Evolutionary conservation across 2,797 vertebrate species (phyloP).

Genomic region (Spondyliosoma cantharus): DNA sequence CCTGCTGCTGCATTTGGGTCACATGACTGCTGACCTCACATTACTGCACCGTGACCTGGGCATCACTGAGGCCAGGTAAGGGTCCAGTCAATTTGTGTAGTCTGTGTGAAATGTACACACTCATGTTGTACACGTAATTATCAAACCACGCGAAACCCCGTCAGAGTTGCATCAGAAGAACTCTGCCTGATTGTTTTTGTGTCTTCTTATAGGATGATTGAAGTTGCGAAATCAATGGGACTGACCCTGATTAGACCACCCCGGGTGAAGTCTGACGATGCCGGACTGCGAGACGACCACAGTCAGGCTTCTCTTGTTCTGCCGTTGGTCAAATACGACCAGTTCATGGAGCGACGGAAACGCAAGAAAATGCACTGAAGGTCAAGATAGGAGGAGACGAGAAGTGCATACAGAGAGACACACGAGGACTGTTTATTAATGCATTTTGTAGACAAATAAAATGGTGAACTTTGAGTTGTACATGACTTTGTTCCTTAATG

Average conservation of each 20-base stretch:
- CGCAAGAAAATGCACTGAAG: constrained; percentile 85
- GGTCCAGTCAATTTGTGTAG: neutral
- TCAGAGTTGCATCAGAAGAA: neutral
- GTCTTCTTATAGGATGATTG: constrained; percentile 86
- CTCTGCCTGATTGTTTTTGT: neutral
- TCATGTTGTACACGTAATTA: neutral
- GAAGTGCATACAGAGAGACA: neutral
- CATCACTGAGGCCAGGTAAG: constrained; percentile 88
- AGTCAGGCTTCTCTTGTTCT: constrained; percentile 85
- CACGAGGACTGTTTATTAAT: constrained; percentile 63
- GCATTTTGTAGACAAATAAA: constrained; percentile 74
- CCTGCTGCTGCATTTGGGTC: constrained; percentile 90
- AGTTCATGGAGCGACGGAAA: constrained; percentile 71
- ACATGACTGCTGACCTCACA: constrained; percentile 90
- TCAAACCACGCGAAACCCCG: neutral
- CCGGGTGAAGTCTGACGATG: constrained; percentile 30
- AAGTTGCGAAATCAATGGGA: constrained; percentile 92
- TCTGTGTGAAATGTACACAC: neutral
- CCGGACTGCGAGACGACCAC: constrained; percentile 76
- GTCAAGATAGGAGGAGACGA: neutral
- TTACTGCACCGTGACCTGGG: constrained; percentile 90
- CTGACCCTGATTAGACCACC: constrained; percentile 84
- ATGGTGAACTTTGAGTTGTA: constrained; percentile 38
- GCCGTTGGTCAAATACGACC: constrained; percentile 86
- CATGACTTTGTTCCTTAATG: constrained; percentile 18